These are phyloP conservation scores for Eilema griseolum DNA, from an alignment of 2,888 invertebrate species.

Conservation along the genomic window DNA sequence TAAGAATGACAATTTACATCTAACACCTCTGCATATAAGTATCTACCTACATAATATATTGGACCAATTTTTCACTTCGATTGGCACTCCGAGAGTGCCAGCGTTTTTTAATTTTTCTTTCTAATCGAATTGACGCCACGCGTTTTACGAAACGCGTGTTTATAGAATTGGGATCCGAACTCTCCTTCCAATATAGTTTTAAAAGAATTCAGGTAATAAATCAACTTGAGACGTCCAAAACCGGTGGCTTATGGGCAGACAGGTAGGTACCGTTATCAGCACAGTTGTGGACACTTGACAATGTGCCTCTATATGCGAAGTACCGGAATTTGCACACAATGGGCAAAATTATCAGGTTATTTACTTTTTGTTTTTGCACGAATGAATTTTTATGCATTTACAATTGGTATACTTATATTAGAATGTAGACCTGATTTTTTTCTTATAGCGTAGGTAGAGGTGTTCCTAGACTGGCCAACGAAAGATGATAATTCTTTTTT, in stretches of 20 bases:
- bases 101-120: neutral
- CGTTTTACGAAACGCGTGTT: neutral
- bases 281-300: conserved; percentile 33
- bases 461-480: too few relatives aligned
- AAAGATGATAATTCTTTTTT: too few relatives aligned
- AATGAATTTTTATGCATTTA: neutral
- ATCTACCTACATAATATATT: too few relatives aligned
- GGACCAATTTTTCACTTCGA: too few relatives aligned
- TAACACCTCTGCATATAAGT: too few relatives aligned
- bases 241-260: conserved; percentile 24
- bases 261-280: conserved; percentile 42
- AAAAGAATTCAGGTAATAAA: conserved; percentile 19
- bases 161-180: neutral
- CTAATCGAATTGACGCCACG: neutral
- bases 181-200: conserved; percentile 11
- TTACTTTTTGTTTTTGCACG: neutral
- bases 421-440: neutral
- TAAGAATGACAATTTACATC: too few relatives aligned
- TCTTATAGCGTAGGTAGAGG: too few relatives aligned
- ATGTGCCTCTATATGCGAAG: conserved; percentile 4
- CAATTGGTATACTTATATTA: too few relatives aligned
- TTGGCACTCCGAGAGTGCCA: neutral
- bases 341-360: conserved; percentile 10
- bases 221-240: conserved; percentile 12
- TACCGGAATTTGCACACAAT: conserved; percentile 33